Evolutionary conservation across 2,113 vertebrate species (phyloP).

Genomic region (Aplodontia rufa): DNA sequence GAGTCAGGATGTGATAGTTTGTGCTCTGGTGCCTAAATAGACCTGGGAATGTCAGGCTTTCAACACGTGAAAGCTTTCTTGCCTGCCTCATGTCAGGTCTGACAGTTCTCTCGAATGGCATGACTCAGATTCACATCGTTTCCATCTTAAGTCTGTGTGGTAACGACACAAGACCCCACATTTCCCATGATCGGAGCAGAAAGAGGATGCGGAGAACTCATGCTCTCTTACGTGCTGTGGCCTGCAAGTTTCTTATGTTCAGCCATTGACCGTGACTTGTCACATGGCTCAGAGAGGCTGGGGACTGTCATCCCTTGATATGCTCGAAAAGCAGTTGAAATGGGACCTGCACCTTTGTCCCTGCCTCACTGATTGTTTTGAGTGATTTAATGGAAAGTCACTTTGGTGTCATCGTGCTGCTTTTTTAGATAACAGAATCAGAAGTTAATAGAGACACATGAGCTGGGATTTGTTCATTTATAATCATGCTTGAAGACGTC

Average conservation of each 20-base stretch:
- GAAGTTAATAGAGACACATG: neutral
- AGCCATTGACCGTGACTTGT: neutral
- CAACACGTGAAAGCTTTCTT: neutral
- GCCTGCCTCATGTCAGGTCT: neutral
- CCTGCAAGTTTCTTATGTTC: neutral
- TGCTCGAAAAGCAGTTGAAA: neutral
- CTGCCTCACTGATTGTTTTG: neutral
- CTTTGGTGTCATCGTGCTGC: neutral
- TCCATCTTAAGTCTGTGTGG: neutral
- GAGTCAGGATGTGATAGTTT: neutral
- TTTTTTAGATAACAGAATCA: neutral
- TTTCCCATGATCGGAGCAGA: neutral
- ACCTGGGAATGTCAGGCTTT: neutral
- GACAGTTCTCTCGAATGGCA: neutral
- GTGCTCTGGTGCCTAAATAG: neutral
- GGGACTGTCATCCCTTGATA: neutral
- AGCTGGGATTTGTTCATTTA: neutral
- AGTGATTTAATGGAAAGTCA: neutral
- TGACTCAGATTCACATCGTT: neutral
- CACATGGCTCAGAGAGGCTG: neutral
- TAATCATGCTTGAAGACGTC: neutral
- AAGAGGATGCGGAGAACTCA: neutral
- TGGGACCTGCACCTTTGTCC: neutral
- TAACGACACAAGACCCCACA: neutral
- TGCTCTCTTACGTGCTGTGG: neutral